A percentile compares a stretch with the other conserved stretches of the same genome.
Conservation (phyloP, 2,888 invertebrate species). For the Himalopsyche kuldschensis region DNA sequence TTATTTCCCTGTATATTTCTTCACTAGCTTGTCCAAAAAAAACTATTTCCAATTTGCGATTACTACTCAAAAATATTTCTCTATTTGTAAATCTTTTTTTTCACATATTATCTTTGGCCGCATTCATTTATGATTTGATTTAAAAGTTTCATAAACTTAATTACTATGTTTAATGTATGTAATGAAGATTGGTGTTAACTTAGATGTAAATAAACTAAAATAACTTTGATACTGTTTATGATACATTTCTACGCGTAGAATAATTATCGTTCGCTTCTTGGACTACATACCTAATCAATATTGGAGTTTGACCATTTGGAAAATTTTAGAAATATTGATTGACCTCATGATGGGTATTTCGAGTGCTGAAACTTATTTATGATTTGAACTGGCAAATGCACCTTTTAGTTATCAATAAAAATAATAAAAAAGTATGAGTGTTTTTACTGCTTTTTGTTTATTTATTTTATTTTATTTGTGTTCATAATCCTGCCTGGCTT, state of each 20-base stretch:
- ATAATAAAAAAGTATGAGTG: background rate
- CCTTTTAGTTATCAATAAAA: background rate
- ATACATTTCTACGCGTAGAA: background rate
- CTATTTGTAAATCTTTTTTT: too few relatives aligned
- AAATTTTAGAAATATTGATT: background rate
- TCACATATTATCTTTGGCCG: too few relatives aligned
- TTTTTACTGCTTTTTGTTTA: background rate
- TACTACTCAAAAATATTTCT: too few relatives aligned
- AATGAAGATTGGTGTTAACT: background rate
- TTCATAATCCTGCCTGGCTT: background rate
- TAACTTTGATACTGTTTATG: background rate
- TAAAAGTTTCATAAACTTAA: conserved; percentile 19
- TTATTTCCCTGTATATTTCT: too few relatives aligned
- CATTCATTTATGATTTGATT: background rate
- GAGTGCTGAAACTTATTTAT: background rate
- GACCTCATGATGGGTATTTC: background rate
- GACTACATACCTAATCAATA: background rate
- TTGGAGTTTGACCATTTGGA: background rate
- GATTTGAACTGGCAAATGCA: background rate
- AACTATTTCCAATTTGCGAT: too few relatives aligned
- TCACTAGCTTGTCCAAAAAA: too few relatives aligned
- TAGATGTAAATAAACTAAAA: background rate
- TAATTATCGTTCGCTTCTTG: background rate
- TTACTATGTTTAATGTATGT: conserved; percentile 39
- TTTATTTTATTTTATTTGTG: background rate